These are phyloP conservation scores for Aldabrachelys gigantea DNA, from an alignment of 2,113 vertebrate species.

Conservation along the genomic window DNA sequence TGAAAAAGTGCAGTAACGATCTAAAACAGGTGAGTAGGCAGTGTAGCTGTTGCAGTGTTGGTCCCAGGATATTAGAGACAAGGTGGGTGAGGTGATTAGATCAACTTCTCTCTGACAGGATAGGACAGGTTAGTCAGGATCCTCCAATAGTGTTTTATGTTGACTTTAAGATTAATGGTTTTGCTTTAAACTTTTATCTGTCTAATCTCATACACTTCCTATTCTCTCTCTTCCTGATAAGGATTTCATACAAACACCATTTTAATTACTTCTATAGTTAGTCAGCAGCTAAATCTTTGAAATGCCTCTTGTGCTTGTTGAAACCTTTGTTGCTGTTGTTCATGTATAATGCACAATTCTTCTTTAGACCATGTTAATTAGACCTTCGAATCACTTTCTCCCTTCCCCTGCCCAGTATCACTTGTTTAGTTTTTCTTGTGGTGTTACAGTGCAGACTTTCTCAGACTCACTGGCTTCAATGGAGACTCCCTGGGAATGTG, in stretches of 20 bases:
- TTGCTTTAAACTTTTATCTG: slow-evolving; percentile 10
- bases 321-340: slow-evolving; percentile 8
- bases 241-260: slow-evolving; percentile 28
- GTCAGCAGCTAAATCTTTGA: slow-evolving; percentile 46
- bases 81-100: no score
- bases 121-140: not conserved
- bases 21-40: fast-evolving
- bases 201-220: not conserved
- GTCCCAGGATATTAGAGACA: no score
- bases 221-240: slow-evolving; percentile 14
- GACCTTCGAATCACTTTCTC: not conserved
- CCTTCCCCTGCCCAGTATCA: not conserved
- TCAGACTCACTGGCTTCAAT: not conserved
- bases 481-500: not conserved
- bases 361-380: slow-evolving; percentile 42
- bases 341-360: not conserved
- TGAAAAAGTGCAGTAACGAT: slow-evolving; percentile 7
- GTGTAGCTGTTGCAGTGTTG: no score
- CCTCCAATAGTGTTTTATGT: not conserved
- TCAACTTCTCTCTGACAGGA: no score
- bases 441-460: not conserved
- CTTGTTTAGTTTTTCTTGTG: not conserved
- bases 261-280: slow-evolving; percentile 76
- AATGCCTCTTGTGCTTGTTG: not conserved
- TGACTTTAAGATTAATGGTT: slow-evolving; percentile 9